Base-by-base conservation (phyloP, 2,888 invertebrate genomes). In the Masnerella sp. region DNA sequence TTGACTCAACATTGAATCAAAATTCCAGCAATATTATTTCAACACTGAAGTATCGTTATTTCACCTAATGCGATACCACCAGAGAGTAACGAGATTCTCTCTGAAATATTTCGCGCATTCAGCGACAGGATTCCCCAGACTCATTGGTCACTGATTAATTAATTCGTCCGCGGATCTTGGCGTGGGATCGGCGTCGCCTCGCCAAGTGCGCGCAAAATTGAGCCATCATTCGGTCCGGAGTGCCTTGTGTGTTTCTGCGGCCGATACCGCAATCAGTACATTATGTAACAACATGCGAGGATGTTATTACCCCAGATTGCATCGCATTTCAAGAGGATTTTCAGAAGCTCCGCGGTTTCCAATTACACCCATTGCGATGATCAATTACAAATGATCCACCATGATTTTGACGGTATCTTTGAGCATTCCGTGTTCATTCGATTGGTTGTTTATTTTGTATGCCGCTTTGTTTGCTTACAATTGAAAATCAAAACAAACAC, bases 261-360 rank as follows among this genome's bases (percentile, higher is more conserved):
- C 62, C 43, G 54, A 47, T 52, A 56, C 54, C 56, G 45, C 45
- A 61, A 49, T 52, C 38, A 54, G 54, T 67, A 54, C 40, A 73
- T 54, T 34, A 67, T 65, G 52, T 54, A 73, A 59, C 67, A 56
- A 54, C 56, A 52, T 42, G 32, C 11, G 28, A 49, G 54, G 17
- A 58, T 47, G 71, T 52, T 59, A 72, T 72, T 72, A 65, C 18
- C 52, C 52, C 17, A 43, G 38, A 52, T 54, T 54, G 64, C 49
- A 18, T 30, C 40, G 67, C 54, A 40, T 59, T 65, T 65, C 59
- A 11, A 40, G 20, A 34, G 42, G 56, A 56, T 58, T 58, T 61
- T 42, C 32, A 40, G 34, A 5, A 51, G 17, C 47, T 12, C 11
- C 12, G 18, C 25, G 40, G 40, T 49, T 65, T 59, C 51, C 56